phyloP scores from a whole-genome alignment of 2,113 vertebrate genomes.

The Amia ocellicauda region DNA sequence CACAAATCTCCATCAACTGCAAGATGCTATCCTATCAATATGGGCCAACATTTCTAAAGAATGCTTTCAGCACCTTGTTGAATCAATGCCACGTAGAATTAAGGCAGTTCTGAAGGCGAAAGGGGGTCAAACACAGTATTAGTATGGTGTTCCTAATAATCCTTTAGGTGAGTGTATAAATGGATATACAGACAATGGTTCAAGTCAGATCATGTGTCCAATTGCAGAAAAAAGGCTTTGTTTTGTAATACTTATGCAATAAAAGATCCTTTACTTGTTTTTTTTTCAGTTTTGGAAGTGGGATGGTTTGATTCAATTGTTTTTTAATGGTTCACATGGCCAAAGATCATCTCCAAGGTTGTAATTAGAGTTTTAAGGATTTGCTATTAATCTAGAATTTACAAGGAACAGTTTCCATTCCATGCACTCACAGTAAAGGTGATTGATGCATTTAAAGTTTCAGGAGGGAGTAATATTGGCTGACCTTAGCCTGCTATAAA shows the following conservation, averaged over 20 bases:
- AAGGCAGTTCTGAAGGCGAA: too few species aligned
- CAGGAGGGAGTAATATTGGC: neutral
- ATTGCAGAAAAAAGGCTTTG: constrained; percentile 21
- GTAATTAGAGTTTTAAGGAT: neutral
- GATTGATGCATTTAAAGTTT: neutral
- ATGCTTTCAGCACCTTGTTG: too few species aligned
- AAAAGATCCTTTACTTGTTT: neutral
- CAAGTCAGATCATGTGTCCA: constrained; percentile 11
- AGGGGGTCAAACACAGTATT: too few species aligned
- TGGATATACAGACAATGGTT: constrained; percentile 20
- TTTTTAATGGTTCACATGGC: neutral
- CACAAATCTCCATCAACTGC: too few species aligned
- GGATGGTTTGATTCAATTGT: too few species aligned
- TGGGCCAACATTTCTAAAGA: too few species aligned
- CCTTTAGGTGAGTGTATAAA: too few species aligned
- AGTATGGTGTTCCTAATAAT: too few species aligned
- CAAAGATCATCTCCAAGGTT: neutral
- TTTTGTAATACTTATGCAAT: too few species aligned
- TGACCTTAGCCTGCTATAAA: neutral
- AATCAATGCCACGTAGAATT: too few species aligned
- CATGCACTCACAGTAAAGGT: neutral
- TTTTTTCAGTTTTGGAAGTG: neutral
- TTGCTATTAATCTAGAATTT: neutral
- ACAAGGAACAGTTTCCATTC: neutral
- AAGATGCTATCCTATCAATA: too few species aligned